These are phyloP conservation scores for Ophioderma brevispina DNA, from an alignment of 35 echinoderm and acorn worm species.

Conservation along the genomic window DNA sequence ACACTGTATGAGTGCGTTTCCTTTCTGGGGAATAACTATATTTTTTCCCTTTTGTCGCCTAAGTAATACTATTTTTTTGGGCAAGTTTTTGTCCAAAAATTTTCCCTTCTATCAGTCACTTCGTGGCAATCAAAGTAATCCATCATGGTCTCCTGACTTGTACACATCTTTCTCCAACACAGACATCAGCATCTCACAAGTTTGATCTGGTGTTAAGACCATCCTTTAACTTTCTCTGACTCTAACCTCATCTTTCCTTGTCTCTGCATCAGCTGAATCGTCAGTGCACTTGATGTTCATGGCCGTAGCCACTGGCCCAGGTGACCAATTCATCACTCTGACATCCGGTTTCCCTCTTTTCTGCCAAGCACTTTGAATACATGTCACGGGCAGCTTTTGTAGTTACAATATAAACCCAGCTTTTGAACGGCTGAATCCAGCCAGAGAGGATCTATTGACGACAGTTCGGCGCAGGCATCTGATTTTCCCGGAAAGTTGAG, in stretches of 20 bases:
- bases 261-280: background rate
- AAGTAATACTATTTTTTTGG: no score
- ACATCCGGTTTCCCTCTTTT: constrained; percentile 68
- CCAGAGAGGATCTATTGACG: constrained; percentile 33
- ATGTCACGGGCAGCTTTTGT: constrained; percentile 59
- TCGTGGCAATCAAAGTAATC: constrained; percentile 62
- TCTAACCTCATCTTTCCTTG: background rate
- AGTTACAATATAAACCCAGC: constrained; percentile 34
- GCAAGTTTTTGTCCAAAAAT: no score
- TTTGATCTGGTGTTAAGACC: constrained; percentile 29
- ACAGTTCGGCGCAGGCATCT: constrained; percentile 41
- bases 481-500: constrained; percentile 16
- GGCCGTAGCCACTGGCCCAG: constrained; percentile 59
- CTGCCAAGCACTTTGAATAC: constrained; percentile 14
- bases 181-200: constrained; percentile 4
- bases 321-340: constrained; percentile 53
- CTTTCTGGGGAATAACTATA: no score
- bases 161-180: constrained; percentile 51
- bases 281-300: constrained; percentile 34
- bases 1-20: no score
- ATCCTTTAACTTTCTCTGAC: background rate
- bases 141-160: constrained; percentile 32
- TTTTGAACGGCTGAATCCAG: constrained; percentile 42
- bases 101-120: no score
- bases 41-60: no score